Evolutionary conservation across 2,797 vertebrate genomes (phyloP), one percentile per base, ranked within the genome.

Genomic region (Manis javanica): DNA sequence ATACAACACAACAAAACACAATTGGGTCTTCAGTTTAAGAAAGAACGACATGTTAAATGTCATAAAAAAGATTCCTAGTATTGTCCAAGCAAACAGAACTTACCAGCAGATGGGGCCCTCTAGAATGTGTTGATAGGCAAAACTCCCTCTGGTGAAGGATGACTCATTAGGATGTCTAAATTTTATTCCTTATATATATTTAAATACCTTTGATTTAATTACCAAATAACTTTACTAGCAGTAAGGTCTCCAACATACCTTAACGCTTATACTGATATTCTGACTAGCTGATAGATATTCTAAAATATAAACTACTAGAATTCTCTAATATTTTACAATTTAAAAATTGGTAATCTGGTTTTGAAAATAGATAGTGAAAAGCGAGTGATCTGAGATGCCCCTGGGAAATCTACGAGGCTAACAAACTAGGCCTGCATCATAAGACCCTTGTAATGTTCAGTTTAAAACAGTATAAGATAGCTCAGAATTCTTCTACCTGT

Each of bases 71-170:
- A 37, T 37, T 82, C 63, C 68, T 66, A 55, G 18, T 29, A 34
- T 7, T 14, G 24, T 16, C 15, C 71, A 81, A 5, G 68, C 13
- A 69, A 86, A 82, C 37, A 66, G 21, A 69, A 53, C 12, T 83
- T 78, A 72, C 39, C 90, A 92, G 69, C 49, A 96, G 78, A 77
- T 63, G 86, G 78, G 53, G 93, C 31, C 24, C 75, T 96, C 7
- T 16, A 37, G 64, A 74, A 75, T 4, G 29, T 84, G 39, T 3
- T 31, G 21, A 39, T 8, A 87, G 39, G 34, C n/a, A 75, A 84
- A 79, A 77, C 19, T 77, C 77, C 34, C 81, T 21, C 49, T 0
- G 51, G 59, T 16, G 23, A 83, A 63, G 66, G 68, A 29, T 26
- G 69, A 66, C 53, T 86, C 34, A 78, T 39, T 55, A 68, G 39